Conservation (phyloP, 2,888 invertebrate species). For the Sinotaia quadrata region DNA sequence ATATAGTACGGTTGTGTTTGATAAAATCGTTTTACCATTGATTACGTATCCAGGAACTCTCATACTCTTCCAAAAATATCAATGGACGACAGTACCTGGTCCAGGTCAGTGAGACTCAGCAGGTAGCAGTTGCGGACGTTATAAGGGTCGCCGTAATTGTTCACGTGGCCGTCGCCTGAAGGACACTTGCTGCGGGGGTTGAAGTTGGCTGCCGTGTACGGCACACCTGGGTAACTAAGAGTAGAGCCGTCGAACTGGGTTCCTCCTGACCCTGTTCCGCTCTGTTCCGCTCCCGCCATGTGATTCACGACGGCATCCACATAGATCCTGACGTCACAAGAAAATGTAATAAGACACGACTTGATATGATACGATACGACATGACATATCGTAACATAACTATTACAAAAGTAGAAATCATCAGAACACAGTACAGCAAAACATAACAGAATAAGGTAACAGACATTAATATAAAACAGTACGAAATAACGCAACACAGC, state of each 20-base stretch:
- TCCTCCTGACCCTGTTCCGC: slow-evolving; percentile 78
- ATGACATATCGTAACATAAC: neutral
- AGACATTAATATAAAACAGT: too few species aligned
- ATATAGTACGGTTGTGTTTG: too few species aligned
- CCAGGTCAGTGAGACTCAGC: slow-evolving; percentile 83
- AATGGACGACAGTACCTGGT: slow-evolving; percentile 73
- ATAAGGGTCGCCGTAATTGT: slow-evolving; percentile 56
- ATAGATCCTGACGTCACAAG: slow-evolving; percentile 77
- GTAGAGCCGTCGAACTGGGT: slow-evolving; percentile 61
- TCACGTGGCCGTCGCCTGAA: slow-evolving; percentile 61
- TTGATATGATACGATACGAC: neutral
- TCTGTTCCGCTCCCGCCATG: slow-evolving; percentile 79
- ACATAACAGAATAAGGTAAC: too few species aligned
- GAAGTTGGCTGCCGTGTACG: slow-evolving; percentile 78
- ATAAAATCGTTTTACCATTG: too few species aligned
- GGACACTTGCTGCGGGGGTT: slow-evolving; percentile 73
- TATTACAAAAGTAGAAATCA: neutral
- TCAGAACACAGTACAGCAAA: too few species aligned
- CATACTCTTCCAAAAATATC: too few species aligned
- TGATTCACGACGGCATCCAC: slow-evolving; percentile 88
- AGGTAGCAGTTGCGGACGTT: slow-evolving; percentile 82
- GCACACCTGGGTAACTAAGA: slow-evolving; percentile 71
- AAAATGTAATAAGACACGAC: neutral
- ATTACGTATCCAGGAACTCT: too few species aligned
- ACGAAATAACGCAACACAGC: too few species aligned